These are phyloP conservation scores for Eupithecia tripunctaria DNA, from an alignment of 2,888 invertebrate genomes.

Conservation along the genomic window DNA sequence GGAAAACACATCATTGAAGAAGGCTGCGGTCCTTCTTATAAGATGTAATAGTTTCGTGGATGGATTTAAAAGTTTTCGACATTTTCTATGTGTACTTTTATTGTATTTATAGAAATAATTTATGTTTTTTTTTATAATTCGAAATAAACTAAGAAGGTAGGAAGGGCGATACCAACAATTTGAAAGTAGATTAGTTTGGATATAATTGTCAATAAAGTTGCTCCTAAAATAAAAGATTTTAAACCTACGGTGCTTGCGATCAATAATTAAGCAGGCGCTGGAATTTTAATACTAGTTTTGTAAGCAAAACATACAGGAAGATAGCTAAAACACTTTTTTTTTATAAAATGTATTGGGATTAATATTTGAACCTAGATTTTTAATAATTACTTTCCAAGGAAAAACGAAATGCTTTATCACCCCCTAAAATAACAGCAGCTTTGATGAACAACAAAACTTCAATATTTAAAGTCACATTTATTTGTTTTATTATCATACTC, in stretches of 20 bases:
- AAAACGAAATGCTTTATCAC: neutral
- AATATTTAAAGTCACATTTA: neutral
- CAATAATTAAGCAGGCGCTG: neutral
- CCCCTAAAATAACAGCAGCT: neutral
- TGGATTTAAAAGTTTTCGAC: no score
- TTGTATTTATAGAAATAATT: no score
- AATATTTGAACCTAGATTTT: neutral
- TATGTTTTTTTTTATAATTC: no score
- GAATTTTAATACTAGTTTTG: neutral
- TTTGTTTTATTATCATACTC: constrained; percentile 5
- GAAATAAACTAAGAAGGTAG: neutral
- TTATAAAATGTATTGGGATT: no score
- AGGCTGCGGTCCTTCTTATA: no score
- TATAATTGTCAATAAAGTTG: neutral
- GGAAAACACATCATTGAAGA: neutral
- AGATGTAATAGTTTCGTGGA: no score
- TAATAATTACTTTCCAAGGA: neutral
- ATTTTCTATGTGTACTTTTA: no score
- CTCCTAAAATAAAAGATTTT: neutral
- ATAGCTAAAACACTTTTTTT: neutral
- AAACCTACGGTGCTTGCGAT: constrained; percentile 1
- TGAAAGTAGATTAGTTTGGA: neutral
- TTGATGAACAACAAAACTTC: neutral
- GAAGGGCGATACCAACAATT: neutral
- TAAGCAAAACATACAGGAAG: no score